Base-by-base conservation (phyloP, 64 coral and sea anemone species). In the Montipora sp. region DNA sequence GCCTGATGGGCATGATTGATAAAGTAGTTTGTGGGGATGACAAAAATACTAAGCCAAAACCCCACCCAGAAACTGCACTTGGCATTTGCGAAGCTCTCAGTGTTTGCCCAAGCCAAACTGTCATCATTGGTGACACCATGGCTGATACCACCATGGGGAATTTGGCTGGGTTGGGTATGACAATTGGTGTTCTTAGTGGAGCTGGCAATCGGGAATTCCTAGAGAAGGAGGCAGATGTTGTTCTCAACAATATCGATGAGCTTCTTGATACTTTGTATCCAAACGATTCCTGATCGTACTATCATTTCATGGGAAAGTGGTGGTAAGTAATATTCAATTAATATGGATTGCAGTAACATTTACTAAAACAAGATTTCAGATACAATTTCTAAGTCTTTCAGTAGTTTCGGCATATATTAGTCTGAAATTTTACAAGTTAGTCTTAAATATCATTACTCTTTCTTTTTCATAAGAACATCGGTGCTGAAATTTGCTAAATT, bases 1-100 rank as follows among this genome's bases (percentile, higher is more conserved):
- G 91, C 9, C 90, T 98, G 15, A 87, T 80, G 65, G 13, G 45
- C 43, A 90, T 98, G 94, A 68, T 98, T 84, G 94, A 98, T n/a
- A 88, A 81, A 27, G 87, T 98, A 60, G 88, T 95, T 20, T 98
- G 96, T 75, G 94, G 94, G 44, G 96, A 98, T 76, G 96, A 98
- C 81, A 59, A 75, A 50, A 77, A 89, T 7, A 93, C 83, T 0
- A 90, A 95, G 51, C 90, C 96, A 2, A 98, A 98, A 81, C 96
- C 96, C 50, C 80, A 94, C n/a, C 94, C 96, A 27, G 87, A 93
- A 27, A 95, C 89, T 89, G 96, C 94, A 9, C 75, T 98, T n/a
- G 88, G 87, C 46, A 98, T 98, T 57, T 98, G 96, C 19, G 51
- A 90, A 75, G 91, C 80, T n/a, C 85, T 98, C 10, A 87, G 90